Conservation (phyloP, 2,113 vertebrate species). For the Tupaia chinensis region DNA sequence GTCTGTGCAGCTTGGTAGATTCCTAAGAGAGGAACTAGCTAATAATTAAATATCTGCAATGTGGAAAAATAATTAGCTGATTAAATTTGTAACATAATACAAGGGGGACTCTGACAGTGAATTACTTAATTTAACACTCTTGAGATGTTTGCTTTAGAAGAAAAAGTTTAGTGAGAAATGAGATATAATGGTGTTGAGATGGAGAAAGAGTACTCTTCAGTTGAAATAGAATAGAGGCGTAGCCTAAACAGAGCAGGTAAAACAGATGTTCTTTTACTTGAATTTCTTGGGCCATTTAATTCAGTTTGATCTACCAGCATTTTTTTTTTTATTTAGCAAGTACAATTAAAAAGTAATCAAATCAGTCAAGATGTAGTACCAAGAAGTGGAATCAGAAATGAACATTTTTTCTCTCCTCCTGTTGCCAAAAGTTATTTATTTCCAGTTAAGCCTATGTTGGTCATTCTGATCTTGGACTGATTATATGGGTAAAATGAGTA, state of each 20-base stretch:
- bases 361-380: background rate
- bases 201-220: background rate
- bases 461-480: background rate
- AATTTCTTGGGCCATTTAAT: background rate
- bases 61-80: conserved; percentile 60
- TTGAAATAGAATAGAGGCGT: background rate
- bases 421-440: background rate
- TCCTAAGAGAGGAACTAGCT: conserved; percentile 50
- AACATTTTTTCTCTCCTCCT: background rate
- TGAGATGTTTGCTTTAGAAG: conserved; percentile 57
- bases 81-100: conserved; percentile 56
- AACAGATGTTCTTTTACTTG: background rate
- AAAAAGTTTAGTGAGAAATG: conserved; percentile 51
- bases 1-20: background rate
- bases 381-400: background rate
- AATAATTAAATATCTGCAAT: conserved; percentile 67
- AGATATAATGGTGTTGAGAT: background rate
- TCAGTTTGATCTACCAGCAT: background rate
- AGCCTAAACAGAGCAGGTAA: background rate
- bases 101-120: background rate
- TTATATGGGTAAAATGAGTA: background rate
- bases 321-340: conserved; percentile 20
- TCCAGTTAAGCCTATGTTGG: background rate
- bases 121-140: conserved; percentile 62
- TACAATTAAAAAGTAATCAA: background rate